Percentiles rank a stretch among this genome's conserved stretches.
Evolutionary conservation across 2,888 invertebrate genomes (phyloP).

Genomic region (Ditylenchus weischeri): DNA sequence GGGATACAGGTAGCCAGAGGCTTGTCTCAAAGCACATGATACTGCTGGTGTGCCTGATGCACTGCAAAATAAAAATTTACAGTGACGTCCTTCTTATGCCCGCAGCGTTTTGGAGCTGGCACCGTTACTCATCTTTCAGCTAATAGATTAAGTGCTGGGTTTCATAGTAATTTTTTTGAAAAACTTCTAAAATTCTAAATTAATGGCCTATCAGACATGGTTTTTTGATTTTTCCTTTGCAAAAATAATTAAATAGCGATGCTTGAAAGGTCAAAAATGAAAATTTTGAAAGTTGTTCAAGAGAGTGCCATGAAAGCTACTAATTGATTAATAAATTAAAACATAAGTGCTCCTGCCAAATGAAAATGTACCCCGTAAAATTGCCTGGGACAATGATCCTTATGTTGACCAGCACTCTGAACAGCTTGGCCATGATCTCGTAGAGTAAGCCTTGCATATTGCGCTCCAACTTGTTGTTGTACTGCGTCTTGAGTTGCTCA

Average conservation of each 20-base stretch:
- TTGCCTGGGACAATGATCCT: conserved; percentile 90
- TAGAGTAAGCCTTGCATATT: conserved; percentile 87
- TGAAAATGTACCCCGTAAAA: conserved; percentile 74
- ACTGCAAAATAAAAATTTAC: conserved; percentile 18
- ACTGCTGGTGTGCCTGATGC: conserved; percentile 72
- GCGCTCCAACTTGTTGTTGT: conserved; percentile 83
- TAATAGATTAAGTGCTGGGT: not conserved
- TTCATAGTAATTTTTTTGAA: not conserved
- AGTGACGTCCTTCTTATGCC: too few species aligned
- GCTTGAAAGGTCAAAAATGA: too few species aligned
- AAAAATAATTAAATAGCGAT: too few species aligned
- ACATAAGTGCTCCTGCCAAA: too few species aligned
- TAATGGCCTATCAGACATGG: too few species aligned
- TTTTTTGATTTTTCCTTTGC: not conserved
- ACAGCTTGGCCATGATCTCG: conserved; percentile 89
- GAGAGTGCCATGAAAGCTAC: not conserved
- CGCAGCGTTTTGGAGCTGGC: too few species aligned
- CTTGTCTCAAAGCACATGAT: conserved; percentile 96
- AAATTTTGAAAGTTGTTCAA: not conserved
- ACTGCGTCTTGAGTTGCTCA: conserved; percentile 85
- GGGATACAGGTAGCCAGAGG: conserved; percentile 93
- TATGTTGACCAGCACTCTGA: conserved; percentile 89
- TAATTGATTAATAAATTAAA: too few species aligned
- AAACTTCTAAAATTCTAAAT: not conserved
- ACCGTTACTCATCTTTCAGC: too few species aligned